These are phyloP conservation scores for Mnemiopsis leidyi DNA, from an alignment of 37 sponge, comb jelly and placozoan species.

Conservation along the genomic window DNA sequence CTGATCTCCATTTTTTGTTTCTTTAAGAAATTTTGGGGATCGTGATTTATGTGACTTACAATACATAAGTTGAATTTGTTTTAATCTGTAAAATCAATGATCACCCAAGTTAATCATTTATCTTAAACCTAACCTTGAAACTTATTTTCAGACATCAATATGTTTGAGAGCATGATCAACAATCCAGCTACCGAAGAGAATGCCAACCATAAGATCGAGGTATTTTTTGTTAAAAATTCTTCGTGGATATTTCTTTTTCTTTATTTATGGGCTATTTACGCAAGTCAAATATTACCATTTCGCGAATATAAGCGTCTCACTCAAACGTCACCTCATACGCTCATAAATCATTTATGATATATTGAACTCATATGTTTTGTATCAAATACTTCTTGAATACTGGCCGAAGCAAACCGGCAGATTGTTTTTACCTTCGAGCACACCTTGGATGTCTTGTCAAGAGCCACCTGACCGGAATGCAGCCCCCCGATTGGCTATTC, in stretches of 20 bases:
- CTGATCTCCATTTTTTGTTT: too few relatives aligned
- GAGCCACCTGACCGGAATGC: background rate
- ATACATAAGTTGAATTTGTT: too few relatives aligned
- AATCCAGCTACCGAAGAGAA: background rate
- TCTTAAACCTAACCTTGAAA: too few relatives aligned
- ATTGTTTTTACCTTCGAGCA: background rate
- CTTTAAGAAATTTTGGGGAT: too few relatives aligned
- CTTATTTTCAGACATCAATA: slow-evolving; percentile 19
- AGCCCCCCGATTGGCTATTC: background rate
- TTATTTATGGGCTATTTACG: background rate
- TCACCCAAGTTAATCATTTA: too few relatives aligned
- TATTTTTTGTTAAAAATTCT: background rate
- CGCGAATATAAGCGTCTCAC: background rate
- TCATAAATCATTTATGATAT: background rate
- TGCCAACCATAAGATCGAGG: background rate
- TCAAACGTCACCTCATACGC: too few relatives aligned
- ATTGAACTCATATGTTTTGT: background rate
- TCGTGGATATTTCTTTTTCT: background rate
- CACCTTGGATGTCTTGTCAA: background rate
- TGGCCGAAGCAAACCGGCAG: background rate
- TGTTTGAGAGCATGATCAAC: slow-evolving; percentile 44
- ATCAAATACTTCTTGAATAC: background rate
- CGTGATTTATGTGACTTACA: too few relatives aligned
- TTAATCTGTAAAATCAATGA: too few relatives aligned
- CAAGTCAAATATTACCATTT: too few relatives aligned